Evolutionary conservation across 2,797 vertebrate genomes (phyloP).

Genomic region (Oceanodroma leucorhoa): DNA sequence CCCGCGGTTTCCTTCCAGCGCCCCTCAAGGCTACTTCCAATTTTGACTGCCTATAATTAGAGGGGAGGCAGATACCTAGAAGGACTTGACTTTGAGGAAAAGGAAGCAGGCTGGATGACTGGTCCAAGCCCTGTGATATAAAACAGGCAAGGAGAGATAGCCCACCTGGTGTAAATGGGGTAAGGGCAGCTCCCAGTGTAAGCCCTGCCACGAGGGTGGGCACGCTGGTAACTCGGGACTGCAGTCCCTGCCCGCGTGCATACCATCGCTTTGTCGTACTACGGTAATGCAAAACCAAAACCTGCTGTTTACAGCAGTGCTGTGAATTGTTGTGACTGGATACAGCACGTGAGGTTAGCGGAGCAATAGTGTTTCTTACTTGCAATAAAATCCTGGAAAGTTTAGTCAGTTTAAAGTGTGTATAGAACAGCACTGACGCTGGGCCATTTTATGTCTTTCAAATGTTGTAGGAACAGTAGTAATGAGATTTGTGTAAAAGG

Average conservation of each 20-base stretch:
- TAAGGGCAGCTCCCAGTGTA: background rate
- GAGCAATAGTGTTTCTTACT: background rate
- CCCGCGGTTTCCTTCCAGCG: fast-evolving
- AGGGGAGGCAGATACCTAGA: background rate
- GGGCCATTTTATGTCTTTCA: background rate
- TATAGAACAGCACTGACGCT: fast-evolving
- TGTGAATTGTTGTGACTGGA: background rate
- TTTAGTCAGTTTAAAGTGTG: background rate
- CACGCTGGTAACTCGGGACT: background rate
- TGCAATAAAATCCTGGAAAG: background rate
- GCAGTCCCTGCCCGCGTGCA: fast-evolving
- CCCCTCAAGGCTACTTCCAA: background rate
- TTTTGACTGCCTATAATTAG: background rate
- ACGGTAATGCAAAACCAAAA: background rate
- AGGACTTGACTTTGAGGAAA: background rate
- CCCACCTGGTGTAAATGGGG: background rate
- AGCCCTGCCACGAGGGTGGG: background rate
- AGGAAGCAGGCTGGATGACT: background rate
- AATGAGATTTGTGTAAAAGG: background rate
- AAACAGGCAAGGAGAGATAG: background rate
- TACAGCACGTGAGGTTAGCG: background rate
- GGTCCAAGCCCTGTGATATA: no score
- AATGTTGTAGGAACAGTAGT: background rate
- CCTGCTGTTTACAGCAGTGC: background rate
- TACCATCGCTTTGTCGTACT: background rate